Evolutionary conservation across 1,140 invertebrate genomes (phyloP).

Genomic region (Reticulitermes speratus): DNA sequence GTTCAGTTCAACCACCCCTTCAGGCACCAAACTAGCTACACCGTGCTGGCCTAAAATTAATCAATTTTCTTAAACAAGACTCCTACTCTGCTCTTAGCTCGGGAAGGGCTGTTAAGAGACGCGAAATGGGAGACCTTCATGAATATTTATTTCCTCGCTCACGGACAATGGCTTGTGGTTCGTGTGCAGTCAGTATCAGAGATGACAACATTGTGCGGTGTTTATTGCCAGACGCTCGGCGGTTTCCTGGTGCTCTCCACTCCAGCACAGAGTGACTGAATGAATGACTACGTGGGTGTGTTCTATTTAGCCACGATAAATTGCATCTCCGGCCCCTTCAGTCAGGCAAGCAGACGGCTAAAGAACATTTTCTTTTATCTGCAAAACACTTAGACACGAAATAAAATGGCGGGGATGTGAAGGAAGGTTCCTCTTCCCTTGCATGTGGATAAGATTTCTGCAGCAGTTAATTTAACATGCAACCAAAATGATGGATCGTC

Average conservation of each 20-base stretch:
- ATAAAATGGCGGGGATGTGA: too few species aligned
- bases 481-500: too few species aligned
- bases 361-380: neutral
- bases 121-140: neutral
- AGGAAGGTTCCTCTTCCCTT: too few species aligned
- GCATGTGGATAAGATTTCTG: too few species aligned
- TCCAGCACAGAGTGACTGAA: neutral
- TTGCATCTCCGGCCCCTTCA: neutral
- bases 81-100: neutral
- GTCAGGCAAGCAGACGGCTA: neutral
- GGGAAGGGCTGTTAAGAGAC: too few species aligned
- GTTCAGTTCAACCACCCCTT: neutral
- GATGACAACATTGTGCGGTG: neutral
- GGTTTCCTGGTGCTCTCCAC: too few species aligned
- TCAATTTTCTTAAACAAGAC: conserved; percentile 12
- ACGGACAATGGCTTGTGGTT: neutral
- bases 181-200: neutral
- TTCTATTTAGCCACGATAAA: conserved; percentile 2
- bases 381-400: too few species aligned
- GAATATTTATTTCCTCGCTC: conserved; percentile 4
- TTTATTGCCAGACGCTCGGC: neutral
- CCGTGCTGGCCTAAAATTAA: neutral
- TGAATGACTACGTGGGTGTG: neutral
- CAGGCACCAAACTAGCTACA: neutral
- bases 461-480: too few species aligned